Conservation (phyloP, 2,113 vertebrate genomes). For the Malurus melanocephalus region DNA sequence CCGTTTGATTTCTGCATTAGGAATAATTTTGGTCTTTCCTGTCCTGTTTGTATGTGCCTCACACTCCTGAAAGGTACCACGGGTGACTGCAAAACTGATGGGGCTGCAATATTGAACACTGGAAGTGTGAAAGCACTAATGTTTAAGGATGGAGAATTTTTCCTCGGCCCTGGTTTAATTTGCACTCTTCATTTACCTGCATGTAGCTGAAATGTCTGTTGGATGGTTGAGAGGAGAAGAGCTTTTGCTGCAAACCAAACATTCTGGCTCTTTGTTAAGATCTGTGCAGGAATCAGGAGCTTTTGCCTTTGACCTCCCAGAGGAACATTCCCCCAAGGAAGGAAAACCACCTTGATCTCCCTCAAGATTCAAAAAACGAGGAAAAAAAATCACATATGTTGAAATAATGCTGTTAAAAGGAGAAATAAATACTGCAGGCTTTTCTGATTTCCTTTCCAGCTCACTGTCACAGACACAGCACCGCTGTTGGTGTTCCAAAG, state of each 20-base stretch:
- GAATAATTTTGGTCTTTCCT: background rate
- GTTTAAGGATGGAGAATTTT: background rate
- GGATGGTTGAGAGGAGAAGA: background rate
- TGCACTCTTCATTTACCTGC: slow-evolving; percentile 8
- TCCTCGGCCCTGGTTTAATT: background rate
- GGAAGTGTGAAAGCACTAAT: background rate
- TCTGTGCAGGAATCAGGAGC: background rate
- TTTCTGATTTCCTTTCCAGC: background rate
- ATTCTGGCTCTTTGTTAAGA: background rate
- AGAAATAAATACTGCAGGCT: background rate
- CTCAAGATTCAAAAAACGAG: background rate
- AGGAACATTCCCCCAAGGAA: background rate
- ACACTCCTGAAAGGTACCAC: background rate
- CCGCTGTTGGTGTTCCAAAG: background rate
- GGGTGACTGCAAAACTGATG: background rate
- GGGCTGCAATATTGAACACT: background rate
- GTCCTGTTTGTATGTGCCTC: background rate
- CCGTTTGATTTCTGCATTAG: background rate
- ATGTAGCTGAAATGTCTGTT: background rate
- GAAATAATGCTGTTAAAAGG: background rate
- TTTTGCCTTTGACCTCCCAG: background rate
- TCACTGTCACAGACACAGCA: background rate
- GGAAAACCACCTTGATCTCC: background rate
- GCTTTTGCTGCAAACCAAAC: background rate
- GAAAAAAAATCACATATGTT: background rate